A percentile compares a stretch with the other conserved stretches of the same genome.
Conservation (phyloP, 35 echinoderm and acorn worm genomes). For the Nesometra sesokonis region DNA sequence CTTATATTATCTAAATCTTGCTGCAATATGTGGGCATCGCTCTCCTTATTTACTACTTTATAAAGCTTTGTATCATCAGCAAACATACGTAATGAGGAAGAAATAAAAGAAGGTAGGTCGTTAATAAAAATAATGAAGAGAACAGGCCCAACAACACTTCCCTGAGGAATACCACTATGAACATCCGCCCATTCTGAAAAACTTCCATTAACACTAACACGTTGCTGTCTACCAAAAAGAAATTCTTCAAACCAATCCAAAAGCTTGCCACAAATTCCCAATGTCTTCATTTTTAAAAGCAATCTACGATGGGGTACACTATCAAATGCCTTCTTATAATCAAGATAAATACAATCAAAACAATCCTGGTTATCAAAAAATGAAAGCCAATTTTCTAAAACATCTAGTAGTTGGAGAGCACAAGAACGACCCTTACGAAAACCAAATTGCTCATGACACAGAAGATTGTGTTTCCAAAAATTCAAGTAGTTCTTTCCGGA, state of each 20-base stretch:
- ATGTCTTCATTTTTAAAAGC: neutral
- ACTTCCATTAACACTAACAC: constrained; percentile 12
- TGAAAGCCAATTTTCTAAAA: neutral
- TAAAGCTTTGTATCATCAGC: too few species aligned
- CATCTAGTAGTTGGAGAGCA: constrained; percentile 18
- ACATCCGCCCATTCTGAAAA: neutral
- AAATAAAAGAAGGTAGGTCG: neutral
- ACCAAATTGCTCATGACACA: neutral
- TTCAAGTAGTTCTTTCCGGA: neutral
- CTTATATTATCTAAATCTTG: too few species aligned
- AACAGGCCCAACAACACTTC: neutral
- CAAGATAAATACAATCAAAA: constrained; percentile 14
- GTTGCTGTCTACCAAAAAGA: constrained; percentile 14
- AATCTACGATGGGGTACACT: constrained; percentile 10
- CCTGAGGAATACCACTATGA: neutral
- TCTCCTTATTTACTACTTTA: too few species aligned
- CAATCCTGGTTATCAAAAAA: neutral
- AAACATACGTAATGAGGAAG: too few species aligned
- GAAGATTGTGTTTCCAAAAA: neutral
- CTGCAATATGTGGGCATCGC: too few species aligned
- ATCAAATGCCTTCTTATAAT: constrained; percentile 16
- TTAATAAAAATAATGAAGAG: constrained; percentile 2
- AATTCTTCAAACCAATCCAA: constrained; percentile 2
- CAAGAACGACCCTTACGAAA: constrained; percentile 20
- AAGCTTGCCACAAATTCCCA: neutral